Base-by-base conservation (phyloP, 2,888 invertebrate species). In the Eurois occulta region DNA sequence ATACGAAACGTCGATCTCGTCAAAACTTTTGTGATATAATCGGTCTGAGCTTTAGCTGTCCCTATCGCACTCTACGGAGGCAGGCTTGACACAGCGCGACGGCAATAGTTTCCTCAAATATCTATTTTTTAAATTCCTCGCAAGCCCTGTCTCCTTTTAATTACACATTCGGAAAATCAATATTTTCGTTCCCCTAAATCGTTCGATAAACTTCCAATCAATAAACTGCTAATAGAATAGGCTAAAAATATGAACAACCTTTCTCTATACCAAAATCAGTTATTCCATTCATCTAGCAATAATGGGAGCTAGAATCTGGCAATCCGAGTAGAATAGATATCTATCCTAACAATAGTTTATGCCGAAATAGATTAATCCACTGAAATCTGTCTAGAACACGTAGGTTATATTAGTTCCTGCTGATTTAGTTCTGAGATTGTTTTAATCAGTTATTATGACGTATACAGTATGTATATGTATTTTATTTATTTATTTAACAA, bases 331-430 rank as follows among this genome's bases (percentile, higher is more conserved):
- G 65, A 43, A 48, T 32, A 46, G 70, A 69, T 41, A 64, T 83
- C 69, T 68, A 43, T 35, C 32, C 38, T 55, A 73, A 68, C 65
- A 76, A 77, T 77, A 66, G 32, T 77, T 58, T 35, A 75, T 62
- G 38, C 66, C 18, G 35, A 77, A 77, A 78, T 80, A 71, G 46
- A 66, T 62, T 83, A 77, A 80, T 84, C 68, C 74, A 41, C 28
- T 7, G n/a, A 32, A 65, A 65, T 72, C 48, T 62, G 46, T 28
- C 41, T 64, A n/a, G 28, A 70, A 81, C 81, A 85, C 81, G 81
- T 85, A 76, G 67, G 16, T 55, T 43, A 55, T 32, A 65, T 69
- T 71, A 55, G 24, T 75, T 80, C 80, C 0, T n/a, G 16, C n/a
- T 75, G 62, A 74, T 55, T 67, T 60, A 46, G 38, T 46, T 55